These are phyloP conservation scores for Dendrolimus punctatus DNA, from an alignment of 1,140 invertebrate species.

Conservation along the genomic window DNA sequence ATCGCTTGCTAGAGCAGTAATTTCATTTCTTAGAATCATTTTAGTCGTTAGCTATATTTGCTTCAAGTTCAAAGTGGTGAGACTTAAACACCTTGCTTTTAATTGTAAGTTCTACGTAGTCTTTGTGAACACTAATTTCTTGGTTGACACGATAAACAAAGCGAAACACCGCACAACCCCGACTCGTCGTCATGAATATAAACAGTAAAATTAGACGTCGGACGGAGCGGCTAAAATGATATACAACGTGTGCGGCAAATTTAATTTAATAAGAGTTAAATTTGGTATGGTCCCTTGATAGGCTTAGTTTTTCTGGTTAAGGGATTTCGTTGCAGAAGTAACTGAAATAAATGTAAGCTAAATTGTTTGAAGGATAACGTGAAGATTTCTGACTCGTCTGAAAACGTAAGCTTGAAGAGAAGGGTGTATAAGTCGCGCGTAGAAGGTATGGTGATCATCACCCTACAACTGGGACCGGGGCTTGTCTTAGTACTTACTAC, in stretches of 20 bases:
- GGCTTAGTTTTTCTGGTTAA: constrained; percentile 16
- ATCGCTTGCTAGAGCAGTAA: too few relatives aligned
- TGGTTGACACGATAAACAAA: constrained; percentile 48
- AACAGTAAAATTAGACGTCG: constrained; percentile 55
- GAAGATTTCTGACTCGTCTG: neutral
- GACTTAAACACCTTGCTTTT: too few relatives aligned
- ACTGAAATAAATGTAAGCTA: too few relatives aligned
- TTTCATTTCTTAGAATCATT: too few relatives aligned
- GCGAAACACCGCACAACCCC: constrained; percentile 31
- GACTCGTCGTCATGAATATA: constrained; percentile 53
- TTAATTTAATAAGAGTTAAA: constrained; percentile 36
- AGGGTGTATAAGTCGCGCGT: too few relatives aligned
- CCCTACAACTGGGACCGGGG: too few relatives aligned
- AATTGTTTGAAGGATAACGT: neutral
- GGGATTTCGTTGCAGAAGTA: neutral
- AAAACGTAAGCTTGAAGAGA: too few relatives aligned
- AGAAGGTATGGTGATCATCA: too few relatives aligned
- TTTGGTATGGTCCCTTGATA: constrained; percentile 22
- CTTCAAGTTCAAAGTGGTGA: too few relatives aligned
- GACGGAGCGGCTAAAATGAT: constrained; percentile 38
- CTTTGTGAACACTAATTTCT: constrained; percentile 37
- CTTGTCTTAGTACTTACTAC: too few relatives aligned
- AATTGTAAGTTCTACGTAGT: too few relatives aligned
- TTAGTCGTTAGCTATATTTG: too few relatives aligned
- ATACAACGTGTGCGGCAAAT: constrained; percentile 45